Percentiles rank a stretch among this genome's conserved stretches.
These are phyloP conservation scores for Gisinianus flammeolus DNA, from an alignment of 2,888 invertebrate genomes.

Conservation along the genomic window DNA sequence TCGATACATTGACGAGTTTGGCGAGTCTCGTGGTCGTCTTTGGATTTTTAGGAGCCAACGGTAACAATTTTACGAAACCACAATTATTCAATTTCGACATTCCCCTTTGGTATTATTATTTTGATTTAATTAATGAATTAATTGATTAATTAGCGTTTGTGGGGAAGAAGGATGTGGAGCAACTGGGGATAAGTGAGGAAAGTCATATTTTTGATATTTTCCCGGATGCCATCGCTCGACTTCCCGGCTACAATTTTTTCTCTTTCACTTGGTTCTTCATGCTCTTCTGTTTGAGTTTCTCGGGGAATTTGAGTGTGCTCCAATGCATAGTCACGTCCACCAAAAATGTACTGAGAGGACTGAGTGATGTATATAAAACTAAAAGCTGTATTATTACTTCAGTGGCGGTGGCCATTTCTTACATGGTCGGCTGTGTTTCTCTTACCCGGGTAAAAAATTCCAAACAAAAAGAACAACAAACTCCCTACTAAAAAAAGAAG, in stretches of 20 bases:
- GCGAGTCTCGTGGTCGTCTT: constrained; percentile 13
- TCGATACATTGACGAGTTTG: background rate
- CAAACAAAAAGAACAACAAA: background rate
- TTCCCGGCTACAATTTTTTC: constrained; percentile 21
- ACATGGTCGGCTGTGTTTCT: background rate
- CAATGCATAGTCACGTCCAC: constrained; percentile 12
- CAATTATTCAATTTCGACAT: background rate
- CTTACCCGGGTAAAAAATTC: background rate
- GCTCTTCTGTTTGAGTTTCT: constrained; percentile 15
- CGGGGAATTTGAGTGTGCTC: constrained; percentile 15
- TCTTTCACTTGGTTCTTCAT: constrained; percentile 20
- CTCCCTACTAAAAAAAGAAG: too few relatives aligned
- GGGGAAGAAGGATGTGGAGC: background rate
- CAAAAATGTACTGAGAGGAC: background rate
- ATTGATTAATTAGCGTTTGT: background rate
- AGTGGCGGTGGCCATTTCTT: background rate
- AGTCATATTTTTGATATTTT: constrained; percentile 28
- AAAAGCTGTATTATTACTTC: constrained; percentile 3
- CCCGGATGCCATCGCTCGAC: constrained; percentile 26
- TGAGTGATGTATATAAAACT: background rate
- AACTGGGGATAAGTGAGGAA: background rate
- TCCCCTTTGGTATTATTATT: background rate
- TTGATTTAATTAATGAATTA: background rate
- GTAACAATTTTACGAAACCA: constrained; percentile 5
- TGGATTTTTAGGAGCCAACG: constrained; percentile 20